Percentiles rank a stretch among this genome's conserved stretches.
Evolutionary conservation across 2,113 vertebrate species (phyloP).

Genomic region (Castor canadensis): DNA sequence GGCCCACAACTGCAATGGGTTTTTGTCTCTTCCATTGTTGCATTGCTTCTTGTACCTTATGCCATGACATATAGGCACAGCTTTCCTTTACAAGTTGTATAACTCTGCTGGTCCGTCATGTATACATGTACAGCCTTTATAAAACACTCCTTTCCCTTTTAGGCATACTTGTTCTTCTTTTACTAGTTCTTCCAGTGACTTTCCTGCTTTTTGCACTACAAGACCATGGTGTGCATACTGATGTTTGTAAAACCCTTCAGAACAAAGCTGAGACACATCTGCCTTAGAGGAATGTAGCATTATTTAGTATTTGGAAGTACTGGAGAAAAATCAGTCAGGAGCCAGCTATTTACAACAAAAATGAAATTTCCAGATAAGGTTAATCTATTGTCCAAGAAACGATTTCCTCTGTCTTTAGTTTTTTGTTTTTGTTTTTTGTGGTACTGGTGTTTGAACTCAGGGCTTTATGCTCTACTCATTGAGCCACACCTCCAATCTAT

Average conservation of each 20-base stretch:
- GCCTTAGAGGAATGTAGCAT: neutral
- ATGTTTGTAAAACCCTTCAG: neutral
- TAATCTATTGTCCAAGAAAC: neutral
- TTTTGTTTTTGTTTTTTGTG: no score
- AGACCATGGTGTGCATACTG: neutral
- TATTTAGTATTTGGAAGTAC: neutral
- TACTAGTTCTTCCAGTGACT: neutral
- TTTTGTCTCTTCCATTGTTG: neutral
- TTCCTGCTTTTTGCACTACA: neutral
- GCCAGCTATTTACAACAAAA: neutral
- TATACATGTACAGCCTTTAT: neutral
- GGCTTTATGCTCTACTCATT: no score
- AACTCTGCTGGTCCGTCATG: neutral
- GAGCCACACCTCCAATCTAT: no score
- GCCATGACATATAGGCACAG: neutral
- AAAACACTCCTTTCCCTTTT: constrained; percentile 4
- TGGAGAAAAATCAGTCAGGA: neutral
- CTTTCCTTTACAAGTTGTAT: neutral
- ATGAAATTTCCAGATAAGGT: constrained; percentile 29
- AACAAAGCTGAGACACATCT: neutral
- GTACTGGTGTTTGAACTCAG: no score
- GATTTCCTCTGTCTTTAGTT: neutral
- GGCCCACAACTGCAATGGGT: neutral
- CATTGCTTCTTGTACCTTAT: neutral
- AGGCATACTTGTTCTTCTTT: neutral